Percentiles rank a stretch among this genome's conserved stretches.
Conservation (phyloP, 2,888 invertebrate genomes). For the Agrochola litura region DNA sequence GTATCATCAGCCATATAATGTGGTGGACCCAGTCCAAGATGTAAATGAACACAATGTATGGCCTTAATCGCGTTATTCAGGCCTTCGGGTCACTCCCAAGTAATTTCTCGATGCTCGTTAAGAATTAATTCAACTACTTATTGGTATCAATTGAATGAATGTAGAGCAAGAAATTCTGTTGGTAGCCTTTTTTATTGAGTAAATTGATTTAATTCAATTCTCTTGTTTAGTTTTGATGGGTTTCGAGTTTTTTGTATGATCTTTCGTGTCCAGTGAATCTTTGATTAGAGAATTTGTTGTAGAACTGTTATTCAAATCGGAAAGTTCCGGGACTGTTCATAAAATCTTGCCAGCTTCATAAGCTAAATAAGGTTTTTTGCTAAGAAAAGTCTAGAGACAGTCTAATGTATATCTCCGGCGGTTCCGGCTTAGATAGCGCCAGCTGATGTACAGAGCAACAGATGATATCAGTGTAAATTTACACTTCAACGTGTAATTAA, state of each 20-base stretch:
- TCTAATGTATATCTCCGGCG: constrained; percentile 10
- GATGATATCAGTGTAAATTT: constrained; percentile 46
- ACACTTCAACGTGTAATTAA: constrained; percentile 51
- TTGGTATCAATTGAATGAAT: constrained; percentile 76
- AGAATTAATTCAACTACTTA: constrained; percentile 79
- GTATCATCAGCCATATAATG: constrained; percentile 52
- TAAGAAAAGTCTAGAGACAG: background rate
- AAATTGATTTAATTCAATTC: constrained; percentile 61
- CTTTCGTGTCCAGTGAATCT: constrained; percentile 21
- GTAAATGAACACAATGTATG: constrained; percentile 71
- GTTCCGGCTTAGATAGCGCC: constrained; percentile 49
- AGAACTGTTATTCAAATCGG: constrained; percentile 1
- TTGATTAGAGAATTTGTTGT: background rate
- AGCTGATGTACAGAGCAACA: constrained; percentile 17
- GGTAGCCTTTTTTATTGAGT: constrained; percentile 47
- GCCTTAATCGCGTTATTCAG: constrained; percentile 77
- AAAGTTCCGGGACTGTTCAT: constrained; percentile 39
- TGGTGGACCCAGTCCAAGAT: constrained; percentile 61
- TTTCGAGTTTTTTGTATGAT: constrained; percentile 28
- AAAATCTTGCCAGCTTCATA: background rate
- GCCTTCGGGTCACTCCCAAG: constrained; percentile 64
- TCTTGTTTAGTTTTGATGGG: constrained; percentile 58
- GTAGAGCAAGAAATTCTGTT: constrained; percentile 70
- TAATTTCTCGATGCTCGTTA: constrained; percentile 74
- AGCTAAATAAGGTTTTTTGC: constrained; percentile 9